Base-by-base conservation (phyloP, 2,888 invertebrate genomes). In the Cataglyphis altisquamis region DNA sequence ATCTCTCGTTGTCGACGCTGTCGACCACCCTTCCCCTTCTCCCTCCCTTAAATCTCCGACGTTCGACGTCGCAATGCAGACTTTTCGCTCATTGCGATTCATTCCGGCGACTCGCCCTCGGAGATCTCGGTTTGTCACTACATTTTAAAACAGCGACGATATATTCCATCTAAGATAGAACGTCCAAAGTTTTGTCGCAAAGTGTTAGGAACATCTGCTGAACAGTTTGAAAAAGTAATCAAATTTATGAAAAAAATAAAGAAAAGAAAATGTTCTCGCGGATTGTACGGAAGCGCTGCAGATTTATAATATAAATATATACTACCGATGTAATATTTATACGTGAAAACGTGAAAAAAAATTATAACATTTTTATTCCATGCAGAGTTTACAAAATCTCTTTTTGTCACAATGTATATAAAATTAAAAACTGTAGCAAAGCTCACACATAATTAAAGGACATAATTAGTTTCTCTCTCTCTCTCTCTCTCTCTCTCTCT, bases 1-100 rank as follows among this genome's bases (percentile, higher is more conserved):
- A 84, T 81, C 83, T 83, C 86, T 57, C 25, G 78, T 74, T 75
- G 45, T 64, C 57, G 63, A 74, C 80, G 60, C 87, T 12, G 77
- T 62, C 68, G 70, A 70, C 84, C 67, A 63, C 48, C 45, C 55
- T 10, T 12, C 21, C 21, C 8, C 25, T 25, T 29, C 29, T 12
- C 66, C 36, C 25, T 18, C 36, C 21, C 15, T 60, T 36, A 63
- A 39, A 68, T 32, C 10, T 32, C 68, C 45, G 21, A 25, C 75
- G 25, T 70, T 57, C 55, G 36, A 68, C 70, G 88, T 86, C 89
- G 89, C 90, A 90, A 90, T 90, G 89, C 90, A 90, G 89, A 67
- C 86, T 86, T 87, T 83, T 86, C 82, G 67, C 55, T 87, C 66
- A 52, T 68, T 52, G 57, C 25, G 10, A 52, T 52, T 52, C 52